These are phyloP conservation scores for Eurosta solidaginis DNA, from an alignment of 1,140 invertebrate species.

Conservation along the genomic window DNA sequence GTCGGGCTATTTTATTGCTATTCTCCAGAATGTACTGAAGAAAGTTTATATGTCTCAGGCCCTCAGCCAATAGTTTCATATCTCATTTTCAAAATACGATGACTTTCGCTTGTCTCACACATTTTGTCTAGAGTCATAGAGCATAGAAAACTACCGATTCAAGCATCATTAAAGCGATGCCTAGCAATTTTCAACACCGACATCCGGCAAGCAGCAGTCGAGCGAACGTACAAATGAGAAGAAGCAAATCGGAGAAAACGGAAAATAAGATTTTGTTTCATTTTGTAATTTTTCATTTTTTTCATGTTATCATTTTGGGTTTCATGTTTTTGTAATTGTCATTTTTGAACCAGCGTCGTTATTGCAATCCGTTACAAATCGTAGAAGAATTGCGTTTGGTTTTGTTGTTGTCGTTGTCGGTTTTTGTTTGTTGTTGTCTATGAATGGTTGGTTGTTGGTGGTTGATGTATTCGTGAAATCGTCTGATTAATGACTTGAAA, in stretches of 20 bases:
- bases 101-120: too few relatives aligned
- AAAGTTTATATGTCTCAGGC: too few relatives aligned
- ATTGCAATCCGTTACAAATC: background rate
- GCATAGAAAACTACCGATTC: conserved; percentile 2
- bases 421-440: background rate
- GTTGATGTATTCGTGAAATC: conserved; percentile 60
- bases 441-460: conserved; percentile 35
- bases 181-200: conserved; percentile 30
- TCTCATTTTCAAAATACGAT: too few relatives aligned
- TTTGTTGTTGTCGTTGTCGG: background rate
- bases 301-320: conserved; percentile 35
- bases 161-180: conserved; percentile 54
- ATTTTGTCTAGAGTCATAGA: background rate
- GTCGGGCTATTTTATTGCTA: too few relatives aligned
- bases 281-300: conserved; percentile 51
- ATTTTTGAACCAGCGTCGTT: background rate
- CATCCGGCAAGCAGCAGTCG: background rate
- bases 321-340: conserved; percentile 37
- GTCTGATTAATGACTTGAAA: conserved; percentile 59
- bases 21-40: too few relatives aligned
- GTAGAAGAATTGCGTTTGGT: background rate
- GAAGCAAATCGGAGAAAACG: conserved; percentile 48
- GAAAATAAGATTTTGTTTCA: conserved; percentile 59
- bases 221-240: background rate
- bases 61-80: too few relatives aligned